Evolutionary conservation across 2,113 vertebrate genomes (phyloP).

Genomic region (Oenanthe oenanthe): DNA sequence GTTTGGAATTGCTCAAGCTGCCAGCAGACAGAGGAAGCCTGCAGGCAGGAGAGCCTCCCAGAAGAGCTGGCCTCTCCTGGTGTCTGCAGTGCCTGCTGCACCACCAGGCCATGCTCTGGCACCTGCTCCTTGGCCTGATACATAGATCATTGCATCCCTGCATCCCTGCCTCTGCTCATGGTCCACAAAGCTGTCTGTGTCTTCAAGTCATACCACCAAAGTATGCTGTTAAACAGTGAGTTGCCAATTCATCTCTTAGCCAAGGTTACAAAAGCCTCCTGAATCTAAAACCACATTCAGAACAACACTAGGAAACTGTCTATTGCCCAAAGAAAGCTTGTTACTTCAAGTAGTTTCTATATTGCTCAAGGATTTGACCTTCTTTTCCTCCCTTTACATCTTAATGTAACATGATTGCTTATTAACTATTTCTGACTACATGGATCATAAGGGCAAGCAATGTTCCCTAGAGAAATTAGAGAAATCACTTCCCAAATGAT

Average conservation of each 20-base stretch:
- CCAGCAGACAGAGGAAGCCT: background rate
- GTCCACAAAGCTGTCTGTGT: background rate
- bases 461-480: background rate
- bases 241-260: background rate
- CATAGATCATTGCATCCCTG: rapidly evolving
- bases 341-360: background rate
- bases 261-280: background rate
- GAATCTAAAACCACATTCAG: background rate
- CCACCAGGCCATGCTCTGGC: background rate
- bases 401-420: background rate
- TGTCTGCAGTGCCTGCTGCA: background rate
- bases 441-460: background rate
- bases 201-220: background rate
- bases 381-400: background rate
- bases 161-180: background rate
- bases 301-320: background rate
- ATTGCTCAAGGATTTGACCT: background rate
- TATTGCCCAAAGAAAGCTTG: background rate
- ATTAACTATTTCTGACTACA: background rate
- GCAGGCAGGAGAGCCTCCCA: background rate
- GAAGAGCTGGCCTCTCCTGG: rapidly evolving
- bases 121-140: rapidly evolving
- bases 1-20: background rate
- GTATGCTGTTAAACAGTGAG: background rate
- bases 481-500: background rate